A percentile compares a stretch with the other conserved stretches of the same genome.
Evolutionary conservation across 1,140 invertebrate species (phyloP).

Genomic region (Musca vetustissima): DNA sequence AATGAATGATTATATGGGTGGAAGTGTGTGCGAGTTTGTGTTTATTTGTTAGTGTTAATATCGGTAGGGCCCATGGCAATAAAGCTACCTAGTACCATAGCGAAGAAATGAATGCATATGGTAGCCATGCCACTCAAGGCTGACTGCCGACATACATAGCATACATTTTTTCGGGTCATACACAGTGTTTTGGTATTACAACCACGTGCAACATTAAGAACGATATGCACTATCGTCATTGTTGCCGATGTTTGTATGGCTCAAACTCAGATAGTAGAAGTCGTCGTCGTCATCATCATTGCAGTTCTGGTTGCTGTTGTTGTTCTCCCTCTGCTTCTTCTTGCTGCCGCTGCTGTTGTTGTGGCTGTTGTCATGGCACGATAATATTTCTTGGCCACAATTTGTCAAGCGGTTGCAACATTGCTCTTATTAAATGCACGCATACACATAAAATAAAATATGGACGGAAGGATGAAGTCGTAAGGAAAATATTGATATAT

Average conservation of each 20-base stretch:
- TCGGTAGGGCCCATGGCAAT: no score
- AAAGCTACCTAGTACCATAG: no score
- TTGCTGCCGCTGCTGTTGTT: not conserved
- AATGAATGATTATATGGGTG: no score
- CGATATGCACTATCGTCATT: not conserved
- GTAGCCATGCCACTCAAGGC: no score
- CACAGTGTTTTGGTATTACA: not conserved
- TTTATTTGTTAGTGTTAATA: no score
- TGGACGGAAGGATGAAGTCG: not conserved
- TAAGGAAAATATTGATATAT: no score
- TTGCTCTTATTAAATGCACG: not conserved
- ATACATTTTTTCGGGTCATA: no score
- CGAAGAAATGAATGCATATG: no score
- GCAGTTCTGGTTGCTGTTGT: not conserved
- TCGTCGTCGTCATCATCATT: no score
- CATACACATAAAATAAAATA: not conserved
- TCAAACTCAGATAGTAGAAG: not conserved
- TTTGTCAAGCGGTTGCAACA: constrained; percentile 7
- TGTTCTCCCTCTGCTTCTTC: not conserved
- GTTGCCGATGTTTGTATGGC: not conserved
- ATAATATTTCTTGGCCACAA: constrained; percentile 12
- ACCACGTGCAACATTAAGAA: not conserved
- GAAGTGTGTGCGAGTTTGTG: no score
- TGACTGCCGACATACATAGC: no score
- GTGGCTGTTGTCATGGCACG: not conserved